A percentile compares a stretch with the other conserved stretches of the same genome.
Evolutionary conservation across 2,888 invertebrate genomes (phyloP).

Genomic region (Thecophora atra): DNA sequence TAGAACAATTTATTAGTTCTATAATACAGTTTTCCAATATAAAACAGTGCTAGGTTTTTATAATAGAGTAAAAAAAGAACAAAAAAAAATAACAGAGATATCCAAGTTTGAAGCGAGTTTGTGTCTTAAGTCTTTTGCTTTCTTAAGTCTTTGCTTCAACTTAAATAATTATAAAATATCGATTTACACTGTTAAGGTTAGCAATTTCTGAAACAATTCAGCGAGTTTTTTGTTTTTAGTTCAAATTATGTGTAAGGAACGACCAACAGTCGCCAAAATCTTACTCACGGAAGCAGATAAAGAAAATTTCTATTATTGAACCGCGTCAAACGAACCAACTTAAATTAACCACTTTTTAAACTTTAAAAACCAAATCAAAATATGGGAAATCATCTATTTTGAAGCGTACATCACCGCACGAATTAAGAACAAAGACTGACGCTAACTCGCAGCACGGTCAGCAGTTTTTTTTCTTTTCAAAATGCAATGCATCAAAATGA

Average conservation of each 20-base stretch:
- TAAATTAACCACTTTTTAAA: neutral
- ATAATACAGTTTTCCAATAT: too few relatives aligned
- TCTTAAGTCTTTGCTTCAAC: neutral
- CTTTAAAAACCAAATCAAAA: neutral
- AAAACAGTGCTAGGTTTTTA: too few relatives aligned
- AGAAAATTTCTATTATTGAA: too few relatives aligned
- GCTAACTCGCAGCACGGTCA: neutral
- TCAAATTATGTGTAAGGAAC: too few relatives aligned
- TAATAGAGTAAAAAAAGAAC: neutral
- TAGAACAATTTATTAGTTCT: too few relatives aligned
- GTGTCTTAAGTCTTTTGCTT: slow-evolving; percentile 12
- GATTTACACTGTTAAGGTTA: too few relatives aligned
- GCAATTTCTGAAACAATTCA: too few relatives aligned
- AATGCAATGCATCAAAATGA: neutral
- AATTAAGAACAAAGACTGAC: slow-evolving; percentile 25
- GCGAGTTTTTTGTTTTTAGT: too few relatives aligned
- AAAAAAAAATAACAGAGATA: neutral
- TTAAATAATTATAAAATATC: too few relatives aligned
- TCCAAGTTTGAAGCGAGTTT: neutral
- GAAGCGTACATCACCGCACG: slow-evolving; percentile 10
- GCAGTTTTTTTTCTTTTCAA: neutral
- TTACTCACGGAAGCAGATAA: neutral
- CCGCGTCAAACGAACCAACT: neutral
- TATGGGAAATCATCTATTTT: neutral
- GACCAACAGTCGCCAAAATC: too few relatives aligned